Percentiles rank a stretch among this genome's conserved stretches.
These are phyloP conservation scores for Liodrosophila aerea DNA, from an alignment of 2,888 invertebrate species.

Conservation along the genomic window DNA sequence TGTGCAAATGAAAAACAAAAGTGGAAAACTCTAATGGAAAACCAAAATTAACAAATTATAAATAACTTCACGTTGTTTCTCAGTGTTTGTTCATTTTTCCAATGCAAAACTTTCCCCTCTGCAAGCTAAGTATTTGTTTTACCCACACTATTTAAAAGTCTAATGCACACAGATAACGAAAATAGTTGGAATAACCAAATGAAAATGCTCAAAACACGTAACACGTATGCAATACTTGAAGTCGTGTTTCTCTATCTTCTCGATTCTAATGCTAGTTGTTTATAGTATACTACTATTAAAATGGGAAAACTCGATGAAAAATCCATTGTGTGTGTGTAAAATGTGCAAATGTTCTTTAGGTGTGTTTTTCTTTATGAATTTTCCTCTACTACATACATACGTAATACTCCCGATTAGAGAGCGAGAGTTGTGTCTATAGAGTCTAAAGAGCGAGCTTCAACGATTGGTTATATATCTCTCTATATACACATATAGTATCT, in stretches of 20 bases:
- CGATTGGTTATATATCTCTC: conserved; percentile 29
- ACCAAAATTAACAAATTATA: conserved; percentile 35
- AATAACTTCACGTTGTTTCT: conserved; percentile 62
- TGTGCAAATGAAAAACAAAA: conserved; percentile 54
- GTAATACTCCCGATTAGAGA: conserved; percentile 10
- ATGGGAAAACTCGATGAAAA: conserved; percentile 29
- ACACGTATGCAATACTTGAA: conserved; percentile 28
- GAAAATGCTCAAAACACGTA: conserved; percentile 59
- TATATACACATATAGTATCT: conserved; percentile 21
- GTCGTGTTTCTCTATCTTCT: conserved; percentile 48
- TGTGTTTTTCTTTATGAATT: conserved; percentile 58
- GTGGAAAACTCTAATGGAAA: conserved; percentile 12
- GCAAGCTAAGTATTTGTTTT: conserved; percentile 73
- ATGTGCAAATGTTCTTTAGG: conserved; percentile 71
- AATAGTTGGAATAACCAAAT: conserved; percentile 16
- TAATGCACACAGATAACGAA: conserved; percentile 46
- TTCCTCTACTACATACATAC: conserved; percentile 11
- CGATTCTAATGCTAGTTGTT: conserved; percentile 74
- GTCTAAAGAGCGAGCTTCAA: conserved; percentile 52
- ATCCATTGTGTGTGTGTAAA: conserved; percentile 65
- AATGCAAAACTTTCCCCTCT: conserved; percentile 60
- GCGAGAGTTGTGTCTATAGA: conserved; percentile 23
- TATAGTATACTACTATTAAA: conserved; percentile 47
- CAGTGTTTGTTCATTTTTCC: conserved; percentile 64
- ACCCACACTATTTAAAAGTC: conserved; percentile 40